phyloP scores from a whole-genome alignment of 2,113 vertebrate genomes.

The Clinocottus analis region DNA sequence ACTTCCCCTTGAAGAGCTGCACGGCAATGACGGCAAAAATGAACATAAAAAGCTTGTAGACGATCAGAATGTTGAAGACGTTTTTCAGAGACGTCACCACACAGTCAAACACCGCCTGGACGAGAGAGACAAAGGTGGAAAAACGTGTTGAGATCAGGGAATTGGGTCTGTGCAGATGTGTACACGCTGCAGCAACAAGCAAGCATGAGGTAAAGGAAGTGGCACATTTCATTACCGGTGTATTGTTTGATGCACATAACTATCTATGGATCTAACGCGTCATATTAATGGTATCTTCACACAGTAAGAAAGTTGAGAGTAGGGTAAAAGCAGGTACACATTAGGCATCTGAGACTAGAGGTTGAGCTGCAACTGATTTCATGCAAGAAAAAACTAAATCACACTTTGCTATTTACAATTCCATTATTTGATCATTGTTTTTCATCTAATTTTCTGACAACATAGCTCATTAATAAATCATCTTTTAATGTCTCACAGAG shows the following conservation, averaged over 20 bases:
- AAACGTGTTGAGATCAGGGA: neutral
- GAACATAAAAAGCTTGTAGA: slow-evolving; percentile 99
- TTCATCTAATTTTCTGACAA: no score
- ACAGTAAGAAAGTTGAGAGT: neutral
- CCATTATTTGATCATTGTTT: no score
- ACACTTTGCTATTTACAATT: neutral
- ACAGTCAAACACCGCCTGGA: slow-evolving; percentile 89
- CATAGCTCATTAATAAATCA: neutral
- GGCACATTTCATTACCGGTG: neutral
- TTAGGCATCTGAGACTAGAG: neutral
- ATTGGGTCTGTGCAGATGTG: neutral
- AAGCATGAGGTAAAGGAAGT: neutral
- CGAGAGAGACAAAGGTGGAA: neutral
- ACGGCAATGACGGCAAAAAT: slow-evolving; percentile 99
- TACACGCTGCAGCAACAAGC: neutral
- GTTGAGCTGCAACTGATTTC: neutral
- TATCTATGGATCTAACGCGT: neutral
- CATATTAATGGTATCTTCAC: neutral
- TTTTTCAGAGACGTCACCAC: slow-evolving; percentile 98
- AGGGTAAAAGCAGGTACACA: neutral
- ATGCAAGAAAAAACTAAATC: neutral
- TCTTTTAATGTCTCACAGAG: neutral
- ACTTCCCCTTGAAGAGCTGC: slow-evolving; percentile 99
- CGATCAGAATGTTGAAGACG: slow-evolving; percentile 99
- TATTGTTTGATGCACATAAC: neutral